Conservation (phyloP, 2,888 invertebrate species). For the Argyra leucocephala region DNA sequence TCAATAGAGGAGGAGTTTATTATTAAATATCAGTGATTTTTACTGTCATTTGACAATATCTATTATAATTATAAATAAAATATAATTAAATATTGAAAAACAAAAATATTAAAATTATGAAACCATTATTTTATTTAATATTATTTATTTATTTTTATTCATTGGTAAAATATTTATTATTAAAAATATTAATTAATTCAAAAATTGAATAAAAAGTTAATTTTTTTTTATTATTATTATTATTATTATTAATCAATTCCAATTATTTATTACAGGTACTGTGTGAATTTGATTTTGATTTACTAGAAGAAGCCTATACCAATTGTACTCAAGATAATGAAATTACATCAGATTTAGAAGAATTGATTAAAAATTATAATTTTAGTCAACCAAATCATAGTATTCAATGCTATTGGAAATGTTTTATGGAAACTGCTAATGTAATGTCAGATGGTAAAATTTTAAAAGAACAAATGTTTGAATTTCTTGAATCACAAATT, state of each 20-base stretch:
- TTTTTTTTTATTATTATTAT: not conserved
- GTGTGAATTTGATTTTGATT: not conserved
- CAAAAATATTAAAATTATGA: not conserved
- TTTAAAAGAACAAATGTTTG: not conserved
- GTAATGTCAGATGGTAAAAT: not conserved
- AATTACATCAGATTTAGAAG: not conserved
- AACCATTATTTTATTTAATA: not conserved
- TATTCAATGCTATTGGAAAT: not conserved
- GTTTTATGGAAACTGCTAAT: not conserved
- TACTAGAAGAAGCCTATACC: not conserved
- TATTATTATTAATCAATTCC: no score
- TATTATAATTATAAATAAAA: not conserved
- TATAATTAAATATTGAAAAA: not conserved
- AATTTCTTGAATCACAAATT: not conserved
- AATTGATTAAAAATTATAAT: not conserved
- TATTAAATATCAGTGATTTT: not conserved
- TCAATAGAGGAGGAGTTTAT: not conserved
- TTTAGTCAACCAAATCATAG: not conserved
- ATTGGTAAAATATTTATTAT: not conserved
- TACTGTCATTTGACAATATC: not conserved
- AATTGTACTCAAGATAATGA: not conserved
- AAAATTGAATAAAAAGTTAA: not conserved
- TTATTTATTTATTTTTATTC: not conserved
- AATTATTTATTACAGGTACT: no score
- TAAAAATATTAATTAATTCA: not conserved